A percentile compares a stretch with the other conserved stretches of the same genome.
Evolutionary conservation across 2,113 vertebrate genomes (phyloP).

Genomic region (Cryptotis parvus): DNA sequence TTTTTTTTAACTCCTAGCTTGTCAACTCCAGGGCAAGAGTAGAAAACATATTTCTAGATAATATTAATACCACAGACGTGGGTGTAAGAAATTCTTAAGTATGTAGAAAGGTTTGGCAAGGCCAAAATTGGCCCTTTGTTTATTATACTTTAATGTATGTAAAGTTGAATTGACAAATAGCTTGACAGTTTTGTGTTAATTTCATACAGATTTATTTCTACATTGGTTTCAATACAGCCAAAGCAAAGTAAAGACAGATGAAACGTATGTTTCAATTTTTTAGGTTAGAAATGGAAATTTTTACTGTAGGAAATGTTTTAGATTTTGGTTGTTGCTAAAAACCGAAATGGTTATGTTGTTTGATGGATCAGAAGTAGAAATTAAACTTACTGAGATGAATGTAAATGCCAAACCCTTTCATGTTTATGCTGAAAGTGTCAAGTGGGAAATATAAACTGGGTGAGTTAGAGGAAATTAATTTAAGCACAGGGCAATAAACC

Average conservation of each 20-base stretch:
- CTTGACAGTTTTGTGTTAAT: conserved; percentile 5
- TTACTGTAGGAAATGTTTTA: conserved; percentile 5
- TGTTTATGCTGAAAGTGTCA: not conserved
- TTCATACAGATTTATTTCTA: conserved; percentile 33
- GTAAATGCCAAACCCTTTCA: not conserved
- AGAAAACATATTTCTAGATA: not conserved
- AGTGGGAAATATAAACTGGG: conserved; percentile 1
- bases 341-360: not conserved
- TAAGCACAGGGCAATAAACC: conserved; percentile 1
- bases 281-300: conserved; percentile 25
- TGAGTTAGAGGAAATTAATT: conserved; percentile 27
- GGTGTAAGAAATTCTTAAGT: conserved; percentile 7
- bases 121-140: not conserved
- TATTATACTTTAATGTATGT: not conserved
- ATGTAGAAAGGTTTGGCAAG: not conserved
- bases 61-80: not conserved
- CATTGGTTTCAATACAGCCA: conserved; percentile 2
- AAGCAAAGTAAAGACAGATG: not conserved
- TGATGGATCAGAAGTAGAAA: conserved; percentile 34
- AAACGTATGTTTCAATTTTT: conserved; percentile 23
- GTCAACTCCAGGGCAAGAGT: not conserved
- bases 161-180: not conserved
- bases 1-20: not conserved
- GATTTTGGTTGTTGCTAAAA: conserved; percentile 15
- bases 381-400: conserved; percentile 43